Base-by-base conservation (phyloP, 2,888 invertebrate species). In the Trissoscelio sp. region DNA sequence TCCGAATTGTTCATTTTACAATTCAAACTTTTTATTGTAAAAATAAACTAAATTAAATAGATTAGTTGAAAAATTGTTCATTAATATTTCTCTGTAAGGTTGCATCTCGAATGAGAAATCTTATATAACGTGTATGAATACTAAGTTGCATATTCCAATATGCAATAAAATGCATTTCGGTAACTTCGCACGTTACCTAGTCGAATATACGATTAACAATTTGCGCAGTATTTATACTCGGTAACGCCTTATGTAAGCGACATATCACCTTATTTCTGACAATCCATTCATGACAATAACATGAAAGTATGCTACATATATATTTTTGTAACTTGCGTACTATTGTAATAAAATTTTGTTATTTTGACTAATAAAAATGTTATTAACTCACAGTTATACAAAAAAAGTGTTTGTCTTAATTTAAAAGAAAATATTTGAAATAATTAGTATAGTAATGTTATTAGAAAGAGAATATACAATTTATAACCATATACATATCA, bases 401-500 rank as follows among this genome's bases (percentile, higher is more conserved):
- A 31, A 4, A 31, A 12, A 18, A n/a, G n/a, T n/a, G n/a, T n/a
- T n/a, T n/a, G n/a, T n/a, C n/a, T n/a, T n/a, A n/a, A n/a, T n/a
- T n/a, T n/a, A n/a, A n/a, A n/a, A n/a, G n/a, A n/a, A n/a, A n/a
- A n/a, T n/a, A n/a, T n/a, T n/a, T n/a, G 24, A 24, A 24, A 4
- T 24, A 24, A 6, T 24, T 24, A 24, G 6, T 24, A 4, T 24
- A 24, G 3, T 24, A 4, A 24, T 24, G 6, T 24, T 24, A 24
- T 24, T 6, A 24, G 24, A 24, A 24, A 6, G 6, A 6, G 24
- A 24, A 24, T 24, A 24, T 6, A 22, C 31, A 1, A 67, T 77
- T 69, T 55, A 42, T 79, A 72, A 69, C 69, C 79, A 74, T 74
- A 46, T 80, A 80, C 73, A 79, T 80, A 80, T 80, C 74, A 80